Percentiles rank a stretch among this genome's conserved stretches.
Conservation (phyloP, 2,113 vertebrate genomes). For the Meles meles region DNA sequence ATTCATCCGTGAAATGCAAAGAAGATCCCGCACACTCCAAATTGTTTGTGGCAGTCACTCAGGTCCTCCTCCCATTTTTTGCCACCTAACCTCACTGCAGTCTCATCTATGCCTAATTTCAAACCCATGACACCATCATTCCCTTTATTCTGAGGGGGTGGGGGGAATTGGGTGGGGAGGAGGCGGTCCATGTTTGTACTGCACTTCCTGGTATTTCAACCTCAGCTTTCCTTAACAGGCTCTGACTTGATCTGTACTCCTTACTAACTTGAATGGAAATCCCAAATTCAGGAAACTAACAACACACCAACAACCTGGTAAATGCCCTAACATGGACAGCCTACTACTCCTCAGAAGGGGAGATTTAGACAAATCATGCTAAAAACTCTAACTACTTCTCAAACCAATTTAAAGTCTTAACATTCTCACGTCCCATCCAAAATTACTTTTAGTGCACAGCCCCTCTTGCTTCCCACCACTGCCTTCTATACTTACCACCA, state of each 20-base stretch:
- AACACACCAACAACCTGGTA: not conserved
- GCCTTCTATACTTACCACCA: not conserved
- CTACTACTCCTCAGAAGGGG: not conserved
- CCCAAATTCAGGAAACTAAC: not conserved
- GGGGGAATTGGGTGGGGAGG: no score
- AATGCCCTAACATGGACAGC: not conserved
- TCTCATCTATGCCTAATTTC: not conserved
- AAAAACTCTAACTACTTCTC: not conserved
- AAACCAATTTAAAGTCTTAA: not conserved
- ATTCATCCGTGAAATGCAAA: not conserved
- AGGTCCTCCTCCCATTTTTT: not conserved
- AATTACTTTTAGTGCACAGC: not conserved
- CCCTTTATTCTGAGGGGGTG: not conserved
- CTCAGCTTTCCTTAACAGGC: not conserved
- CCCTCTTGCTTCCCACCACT: not conserved
- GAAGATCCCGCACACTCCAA: not conserved
- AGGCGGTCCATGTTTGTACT: not conserved
- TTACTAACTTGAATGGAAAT: not conserved
- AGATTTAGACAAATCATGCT: not conserved
- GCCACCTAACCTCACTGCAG: not conserved
- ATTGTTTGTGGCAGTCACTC: not conserved
- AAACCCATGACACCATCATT: not conserved
- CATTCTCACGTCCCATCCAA: not conserved
- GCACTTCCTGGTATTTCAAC: not conserved
- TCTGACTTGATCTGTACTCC: not conserved